Evolutionary conservation across 1,140 invertebrate species (phyloP), one percentile per base, ranked within the genome.

Genomic region (Conus ventricosus): DNA sequence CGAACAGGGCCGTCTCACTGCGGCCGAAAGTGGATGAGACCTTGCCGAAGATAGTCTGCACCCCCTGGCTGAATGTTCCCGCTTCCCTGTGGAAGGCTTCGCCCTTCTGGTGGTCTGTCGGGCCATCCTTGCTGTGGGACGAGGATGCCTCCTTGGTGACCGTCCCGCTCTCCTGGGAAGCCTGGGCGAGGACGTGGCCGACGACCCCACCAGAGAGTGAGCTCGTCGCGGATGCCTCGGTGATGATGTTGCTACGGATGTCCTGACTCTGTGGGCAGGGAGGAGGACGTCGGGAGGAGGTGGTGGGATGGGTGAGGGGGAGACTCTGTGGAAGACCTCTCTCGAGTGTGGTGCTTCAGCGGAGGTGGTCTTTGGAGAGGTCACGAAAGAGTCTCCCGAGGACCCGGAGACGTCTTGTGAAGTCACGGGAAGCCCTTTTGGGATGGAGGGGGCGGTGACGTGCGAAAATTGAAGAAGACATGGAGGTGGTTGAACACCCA

Each of bases 91-190:
- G 60, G 60, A 2, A 63, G 60, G 17, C 60, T 4, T 63, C 17
- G 39, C 39, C 39, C 39, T 39, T 39, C 39, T 39, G 39, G 39
- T 39, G 39, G 39, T 39, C 39, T 39, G 39, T 39, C 39, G 39
- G 39, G 39, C 39, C 39, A 39, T 71, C 67, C 20, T 23, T 71
- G 23, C 20, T 71, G 67, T n/a, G 15, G 67, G 6, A 13, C 67
- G 67, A 0, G 13, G 67, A 11, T 23, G 67, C 23, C 23, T 71
- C 67, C 20, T n/a, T 71, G 67, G 23, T 20, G 15, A 71, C 20
- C 67, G 67, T 71, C 67, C 23, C 23, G 67, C 67, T 71, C 67
- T 71, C 67, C 67, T 71, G 67, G 67, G 67, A 71, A 71, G 67
- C 67, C 7, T 71, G 13, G 67, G 67, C 67, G 67, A 71, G 67